A percentile compares a stretch with the other conserved stretches of the same genome.
Conservation (phyloP, 2,888 invertebrate genomes). For the Steromphala cineraria region DNA sequence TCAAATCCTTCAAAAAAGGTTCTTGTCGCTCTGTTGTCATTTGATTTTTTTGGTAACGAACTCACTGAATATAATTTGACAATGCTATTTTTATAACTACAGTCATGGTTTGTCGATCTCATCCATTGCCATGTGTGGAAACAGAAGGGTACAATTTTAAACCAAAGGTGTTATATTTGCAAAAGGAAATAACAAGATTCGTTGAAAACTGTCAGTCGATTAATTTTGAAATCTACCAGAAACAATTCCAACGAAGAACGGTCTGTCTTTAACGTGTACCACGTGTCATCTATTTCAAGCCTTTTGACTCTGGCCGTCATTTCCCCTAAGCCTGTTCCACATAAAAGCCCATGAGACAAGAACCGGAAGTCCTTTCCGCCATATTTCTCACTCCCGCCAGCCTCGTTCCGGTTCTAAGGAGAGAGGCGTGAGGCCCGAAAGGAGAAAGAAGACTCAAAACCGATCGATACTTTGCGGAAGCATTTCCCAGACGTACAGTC, state of each 20-base stretch:
- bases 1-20: too few species aligned
- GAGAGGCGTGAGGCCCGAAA: not conserved
- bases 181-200: too few species aligned
- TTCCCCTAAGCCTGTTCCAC: not conserved
- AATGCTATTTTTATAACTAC: too few species aligned
- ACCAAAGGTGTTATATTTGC: too few species aligned
- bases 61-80: too few species aligned
- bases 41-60: too few species aligned
- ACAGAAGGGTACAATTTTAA: too few species aligned
- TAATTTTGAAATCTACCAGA: too few species aligned
- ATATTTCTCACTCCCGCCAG: constrained; percentile 3
- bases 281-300: not conserved
- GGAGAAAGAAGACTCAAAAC: not conserved
- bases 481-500: not conserved
- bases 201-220: too few species aligned
- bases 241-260: not conserved
- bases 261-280: not conserved
- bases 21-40: too few species aligned
- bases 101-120: too few species aligned
- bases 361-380: constrained; percentile 2
- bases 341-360: constrained; percentile 10
- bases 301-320: not conserved
- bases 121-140: too few species aligned
- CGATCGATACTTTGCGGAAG: not conserved
- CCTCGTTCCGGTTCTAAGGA: constrained; percentile 7